These are phyloP conservation scores for Anarsia innoxiella DNA, from an alignment of 2,888 invertebrate genomes.

Conservation along the genomic window DNA sequence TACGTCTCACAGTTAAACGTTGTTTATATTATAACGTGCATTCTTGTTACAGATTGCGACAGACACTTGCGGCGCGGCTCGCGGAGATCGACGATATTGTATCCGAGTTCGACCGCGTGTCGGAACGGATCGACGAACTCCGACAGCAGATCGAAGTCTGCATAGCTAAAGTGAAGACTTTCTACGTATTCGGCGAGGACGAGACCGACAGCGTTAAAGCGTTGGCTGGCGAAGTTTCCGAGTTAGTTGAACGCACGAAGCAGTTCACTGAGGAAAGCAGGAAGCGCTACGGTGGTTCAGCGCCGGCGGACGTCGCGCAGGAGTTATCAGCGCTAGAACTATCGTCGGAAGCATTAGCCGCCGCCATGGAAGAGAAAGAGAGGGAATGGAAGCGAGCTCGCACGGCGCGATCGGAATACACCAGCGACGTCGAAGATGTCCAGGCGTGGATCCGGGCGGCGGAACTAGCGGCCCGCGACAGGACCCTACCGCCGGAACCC, in stretches of 20 bases:
- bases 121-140: constrained; percentile 80
- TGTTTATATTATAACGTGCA: constrained; percentile 3
- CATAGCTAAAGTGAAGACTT: constrained; percentile 78
- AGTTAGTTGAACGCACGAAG: constrained; percentile 73
- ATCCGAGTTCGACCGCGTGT: constrained; percentile 83
- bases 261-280: constrained; percentile 75
- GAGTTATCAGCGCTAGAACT: constrained; percentile 89
- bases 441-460: constrained; percentile 89
- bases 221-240: constrained; percentile 74
- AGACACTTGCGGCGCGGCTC: constrained; percentile 84
- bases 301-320: constrained; percentile 86
- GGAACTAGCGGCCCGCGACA: constrained; percentile 88
- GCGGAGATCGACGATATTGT: constrained; percentile 84
- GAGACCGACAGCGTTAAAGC: constrained; percentile 76
- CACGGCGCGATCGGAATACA: constrained; percentile 86
- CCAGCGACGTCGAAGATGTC: constrained; percentile 85
- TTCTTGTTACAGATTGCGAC: constrained; percentile 82
- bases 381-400: constrained; percentile 91
- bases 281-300: constrained; percentile 77
- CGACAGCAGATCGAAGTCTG: constrained; percentile 80
- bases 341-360: constrained; percentile 84
- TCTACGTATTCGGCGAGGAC: constrained; percentile 87
- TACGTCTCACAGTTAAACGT: constrained; percentile 29
- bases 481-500: constrained; percentile 83
- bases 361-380: constrained; percentile 90